phyloP scores from a whole-genome alignment of 64 coral and sea anemone genomes.

The Dendronephthya gigantea region DNA sequence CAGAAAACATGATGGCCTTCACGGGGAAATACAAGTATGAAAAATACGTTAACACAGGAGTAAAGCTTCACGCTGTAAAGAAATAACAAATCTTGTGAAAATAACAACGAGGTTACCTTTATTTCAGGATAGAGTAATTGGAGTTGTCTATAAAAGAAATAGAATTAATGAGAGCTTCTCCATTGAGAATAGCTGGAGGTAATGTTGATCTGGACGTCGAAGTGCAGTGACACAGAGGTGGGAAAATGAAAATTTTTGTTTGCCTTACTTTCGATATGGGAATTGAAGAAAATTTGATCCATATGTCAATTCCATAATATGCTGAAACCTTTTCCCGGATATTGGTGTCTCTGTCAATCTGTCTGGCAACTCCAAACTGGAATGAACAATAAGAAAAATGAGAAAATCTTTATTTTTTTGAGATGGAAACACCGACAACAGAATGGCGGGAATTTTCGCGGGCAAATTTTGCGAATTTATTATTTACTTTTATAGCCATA shows the following conservation, averaged over 20 bases:
- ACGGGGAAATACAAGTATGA: not conserved
- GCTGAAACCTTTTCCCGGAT: not conserved
- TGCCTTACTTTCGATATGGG: not conserved
- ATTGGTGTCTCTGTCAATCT: not conserved
- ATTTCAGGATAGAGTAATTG: constrained; percentile 5
- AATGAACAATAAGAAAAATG: not conserved
- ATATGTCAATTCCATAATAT: not conserved
- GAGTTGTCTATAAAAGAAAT: not conserved
- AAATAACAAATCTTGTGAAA: not conserved
- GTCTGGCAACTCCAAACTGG: not conserved
- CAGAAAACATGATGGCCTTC: not conserved
- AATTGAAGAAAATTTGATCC: not conserved
- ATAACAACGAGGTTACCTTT: not conserved
- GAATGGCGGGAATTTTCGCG: too few relatives aligned
- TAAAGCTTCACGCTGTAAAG: too few relatives aligned
- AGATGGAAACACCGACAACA: too few relatives aligned
- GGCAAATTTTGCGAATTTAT: too few relatives aligned
- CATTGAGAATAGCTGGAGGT: too few relatives aligned
- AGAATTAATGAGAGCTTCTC: not conserved
- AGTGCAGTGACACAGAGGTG: too few relatives aligned
- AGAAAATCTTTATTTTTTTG: too few relatives aligned
- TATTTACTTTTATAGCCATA: too few relatives aligned
- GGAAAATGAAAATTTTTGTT: too few relatives aligned
- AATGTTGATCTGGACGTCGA: too few relatives aligned
- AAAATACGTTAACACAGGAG: too few relatives aligned